Base-by-base conservation (phyloP, 30 jellyfish, hydroid and myxozoan species). In the Haliclystus octoradiatus region DNA sequence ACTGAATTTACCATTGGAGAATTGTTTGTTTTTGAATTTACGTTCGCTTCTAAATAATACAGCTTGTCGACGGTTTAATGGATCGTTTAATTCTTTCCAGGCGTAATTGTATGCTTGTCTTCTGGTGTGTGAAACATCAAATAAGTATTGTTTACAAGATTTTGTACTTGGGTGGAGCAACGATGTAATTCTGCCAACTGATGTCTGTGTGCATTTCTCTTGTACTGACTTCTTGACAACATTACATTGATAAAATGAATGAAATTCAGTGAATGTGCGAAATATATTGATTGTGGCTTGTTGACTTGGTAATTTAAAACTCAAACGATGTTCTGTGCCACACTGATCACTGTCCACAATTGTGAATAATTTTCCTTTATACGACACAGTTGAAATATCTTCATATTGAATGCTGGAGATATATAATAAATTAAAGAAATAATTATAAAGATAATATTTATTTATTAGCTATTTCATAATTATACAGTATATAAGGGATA, bases 81-180 rank as follows among this genome's bases (percentile, higher is more conserved):
- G 94, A 9, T 92, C 95, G 70, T 89, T 63, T 1, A 89, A 78
- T 57, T 83, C 92, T 32, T 86, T 83, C 98, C 98, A 89, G 0
- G 98, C 95, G 2, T 85, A 90, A 75, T 92, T 72, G 82, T 92
- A 92, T 2, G 94, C 96, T 47, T 92, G 96, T 19, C 99, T 75
- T 50, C 99, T 40, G 4, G 99, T 92, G 1, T 73, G 79, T 66
- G 74, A 72, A 31, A 92, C 99, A 79, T 92, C 99, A 83, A 92
- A 92, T 28, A 92, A 74, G 63, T 66, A 92, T 23, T 69, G 72
- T 31, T 80, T 74, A 26, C 95, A 93, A 35, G 68, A 67, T 25
- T 65, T 62, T 28, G 89, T 60, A 82, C 67, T 62, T 14, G 95
- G 93, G 2, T 72, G 65, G 71, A 90, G 78, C 52, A 89, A 65